These are phyloP conservation scores for Philhelius pedissequus DNA, from an alignment of 2,888 invertebrate species.

Conservation along the genomic window DNA sequence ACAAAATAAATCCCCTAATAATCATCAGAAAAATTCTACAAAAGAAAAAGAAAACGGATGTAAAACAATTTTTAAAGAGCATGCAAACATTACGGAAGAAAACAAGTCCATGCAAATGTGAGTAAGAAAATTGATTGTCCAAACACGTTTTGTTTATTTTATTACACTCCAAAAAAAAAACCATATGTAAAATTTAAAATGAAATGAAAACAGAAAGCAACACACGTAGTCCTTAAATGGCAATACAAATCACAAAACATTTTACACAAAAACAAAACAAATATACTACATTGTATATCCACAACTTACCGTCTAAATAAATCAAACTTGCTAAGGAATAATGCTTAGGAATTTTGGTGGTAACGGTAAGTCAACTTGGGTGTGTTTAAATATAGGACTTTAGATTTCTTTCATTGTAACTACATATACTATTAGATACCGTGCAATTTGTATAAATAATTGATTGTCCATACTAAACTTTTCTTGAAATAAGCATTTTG, in stretches of 20 bases:
- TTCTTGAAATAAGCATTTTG: too few relatives aligned
- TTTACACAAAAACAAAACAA: constrained; percentile 9
- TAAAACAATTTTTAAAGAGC: constrained; percentile 75
- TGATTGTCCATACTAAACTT: background rate
- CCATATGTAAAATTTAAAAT: background rate
- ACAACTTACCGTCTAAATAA: constrained; percentile 13
- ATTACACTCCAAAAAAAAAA: background rate
- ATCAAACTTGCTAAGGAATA: constrained; percentile 10
- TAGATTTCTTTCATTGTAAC: background rate
- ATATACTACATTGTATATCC: background rate
- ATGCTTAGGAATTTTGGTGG: constrained; percentile 50
- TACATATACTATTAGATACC: background rate
- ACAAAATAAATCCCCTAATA: constrained; percentile 26
- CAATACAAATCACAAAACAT: constrained; percentile 36
- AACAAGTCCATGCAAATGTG: constrained; percentile 96
- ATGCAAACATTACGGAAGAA: constrained; percentile 97
- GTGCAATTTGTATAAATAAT: background rate
- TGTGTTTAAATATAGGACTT: background rate
- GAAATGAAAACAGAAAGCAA: background rate
- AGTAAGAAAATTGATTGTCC: constrained; percentile 80
- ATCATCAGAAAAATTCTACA: constrained; percentile 12
- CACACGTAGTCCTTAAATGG: background rate
- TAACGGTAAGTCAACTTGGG: constrained; percentile 49
- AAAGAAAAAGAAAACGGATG: constrained; percentile 71
- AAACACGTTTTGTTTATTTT: constrained; percentile 46